phyloP scores from a whole-genome alignment of 2,797 vertebrate species.

The Aplochiton taeniatus region DNA sequence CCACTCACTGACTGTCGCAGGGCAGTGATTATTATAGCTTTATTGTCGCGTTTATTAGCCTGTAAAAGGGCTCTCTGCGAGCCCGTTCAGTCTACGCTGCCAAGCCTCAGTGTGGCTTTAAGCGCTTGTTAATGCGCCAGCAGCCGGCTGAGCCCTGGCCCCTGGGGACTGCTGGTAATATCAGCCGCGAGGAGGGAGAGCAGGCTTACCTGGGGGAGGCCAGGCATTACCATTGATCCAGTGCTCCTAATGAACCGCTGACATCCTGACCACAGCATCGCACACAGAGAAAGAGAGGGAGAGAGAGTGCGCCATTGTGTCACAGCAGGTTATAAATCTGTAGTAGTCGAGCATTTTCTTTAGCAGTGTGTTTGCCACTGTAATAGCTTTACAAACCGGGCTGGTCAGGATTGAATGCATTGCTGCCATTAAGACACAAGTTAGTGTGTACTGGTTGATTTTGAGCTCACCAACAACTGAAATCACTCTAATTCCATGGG shows the following conservation, averaged over 20 bases:
- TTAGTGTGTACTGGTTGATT: too few relatives aligned
- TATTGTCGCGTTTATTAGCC: constrained; percentile 46
- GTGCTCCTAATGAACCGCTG: constrained; percentile 41
- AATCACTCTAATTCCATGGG: too few relatives aligned
- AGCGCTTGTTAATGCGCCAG: constrained; percentile 63
- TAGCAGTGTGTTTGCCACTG: too few relatives aligned
- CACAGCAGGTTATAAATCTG: constrained; percentile 35
- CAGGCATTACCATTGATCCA: constrained; percentile 58
- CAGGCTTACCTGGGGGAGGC: constrained; percentile 54
- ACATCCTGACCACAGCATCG: constrained; percentile 37
- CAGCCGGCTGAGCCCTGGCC: constrained; percentile 53
- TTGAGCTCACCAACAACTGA: too few relatives aligned
- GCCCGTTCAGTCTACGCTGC: constrained; percentile 46
- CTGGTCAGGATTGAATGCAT: too few relatives aligned
- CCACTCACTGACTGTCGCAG: constrained; percentile 17
- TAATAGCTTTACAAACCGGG: too few relatives aligned
- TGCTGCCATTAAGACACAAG: too few relatives aligned
- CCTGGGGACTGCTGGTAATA: constrained; percentile 47
- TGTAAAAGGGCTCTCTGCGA: constrained; percentile 42
- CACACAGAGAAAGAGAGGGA: constrained; percentile 20
- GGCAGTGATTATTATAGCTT: constrained; percentile 13
- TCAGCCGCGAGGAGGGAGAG: constrained; percentile 48
- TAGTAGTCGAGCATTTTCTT: too few relatives aligned
- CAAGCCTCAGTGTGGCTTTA: constrained; percentile 49
- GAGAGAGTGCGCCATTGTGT: constrained; percentile 39